Conservation (phyloP, 1,140 invertebrate species). For the Mya arenaria region DNA sequence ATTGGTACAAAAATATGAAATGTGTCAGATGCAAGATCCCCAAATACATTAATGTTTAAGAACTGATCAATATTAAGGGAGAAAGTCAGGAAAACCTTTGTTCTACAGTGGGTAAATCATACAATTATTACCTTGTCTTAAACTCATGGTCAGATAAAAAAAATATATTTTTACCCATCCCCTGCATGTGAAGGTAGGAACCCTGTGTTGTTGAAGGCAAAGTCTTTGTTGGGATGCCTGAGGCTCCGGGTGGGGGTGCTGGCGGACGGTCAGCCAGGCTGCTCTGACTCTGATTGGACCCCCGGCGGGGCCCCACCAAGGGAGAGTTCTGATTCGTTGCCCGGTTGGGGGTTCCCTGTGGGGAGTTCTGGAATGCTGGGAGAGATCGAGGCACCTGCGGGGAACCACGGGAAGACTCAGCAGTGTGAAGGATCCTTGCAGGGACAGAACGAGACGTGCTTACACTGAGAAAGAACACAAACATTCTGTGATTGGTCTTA, state of each 20-base stretch:
- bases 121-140: too few relatives aligned
- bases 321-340: slow-evolving; percentile 13
- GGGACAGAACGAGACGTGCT: slow-evolving; percentile 4
- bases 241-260: slow-evolving; percentile 53
- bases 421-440: slow-evolving; percentile 14
- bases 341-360: slow-evolving; percentile 6
- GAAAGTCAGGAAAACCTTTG: too few relatives aligned
- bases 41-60: too few relatives aligned
- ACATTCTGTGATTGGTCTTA: too few relatives aligned
- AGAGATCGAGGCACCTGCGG: slow-evolving; percentile 27
- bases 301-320: background rate
- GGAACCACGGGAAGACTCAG: slow-evolving; percentile 23
- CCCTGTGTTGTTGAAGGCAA: too few relatives aligned
- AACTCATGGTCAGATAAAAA: too few relatives aligned
- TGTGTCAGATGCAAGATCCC: too few relatives aligned
- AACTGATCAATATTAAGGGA: too few relatives aligned
- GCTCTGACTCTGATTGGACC: background rate
- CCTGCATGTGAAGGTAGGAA: too few relatives aligned
- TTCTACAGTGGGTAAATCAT: too few relatives aligned
- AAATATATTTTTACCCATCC: too few relatives aligned
- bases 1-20: too few relatives aligned
- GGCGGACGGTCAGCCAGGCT: slow-evolving; percentile 60
- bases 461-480: slow-evolving; percentile 2
- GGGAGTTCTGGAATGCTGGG: slow-evolving; percentile 21
- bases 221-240: slow-evolving; percentile 43